Evolutionary conservation across 2,797 vertebrate genomes (phyloP).

Genomic region (Sebastiscus tertius): DNA sequence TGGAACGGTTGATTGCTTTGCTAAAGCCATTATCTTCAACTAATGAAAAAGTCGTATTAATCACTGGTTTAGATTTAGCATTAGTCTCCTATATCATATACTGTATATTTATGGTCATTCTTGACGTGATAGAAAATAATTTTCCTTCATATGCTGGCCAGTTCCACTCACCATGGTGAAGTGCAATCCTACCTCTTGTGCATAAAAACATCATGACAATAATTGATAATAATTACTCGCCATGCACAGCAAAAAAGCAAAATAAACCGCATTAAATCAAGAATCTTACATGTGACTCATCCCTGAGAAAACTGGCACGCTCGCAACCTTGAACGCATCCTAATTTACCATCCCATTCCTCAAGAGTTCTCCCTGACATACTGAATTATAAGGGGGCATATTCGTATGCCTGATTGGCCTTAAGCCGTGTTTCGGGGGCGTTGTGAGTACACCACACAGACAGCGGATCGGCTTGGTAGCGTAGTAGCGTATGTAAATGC

Average conservation of each 20-base stretch:
- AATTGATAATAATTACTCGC: slow-evolving; percentile 61
- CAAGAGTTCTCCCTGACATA: slow-evolving; percentile 84
- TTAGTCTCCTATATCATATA: neutral
- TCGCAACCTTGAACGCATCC: slow-evolving; percentile 79
- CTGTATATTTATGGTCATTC: neutral
- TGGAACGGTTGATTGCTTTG: neutral
- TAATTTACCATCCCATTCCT: slow-evolving; percentile 83
- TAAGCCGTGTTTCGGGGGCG: slow-evolving; percentile 80
- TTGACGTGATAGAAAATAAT: neutral
- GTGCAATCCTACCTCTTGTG: slow-evolving; percentile 16
- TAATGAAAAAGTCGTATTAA: neutral
- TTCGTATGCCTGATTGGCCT: slow-evolving; percentile 80
- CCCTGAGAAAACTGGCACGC: slow-evolving; percentile 77
- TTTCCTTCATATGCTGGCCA: neutral
- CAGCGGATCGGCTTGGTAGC: slow-evolving; percentile 75
- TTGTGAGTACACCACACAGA: slow-evolving; percentile 79
- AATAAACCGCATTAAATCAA: slow-evolving; percentile 71
- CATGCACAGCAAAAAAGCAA: slow-evolving; percentile 48
- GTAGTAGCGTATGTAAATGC: slow-evolving; percentile 81
- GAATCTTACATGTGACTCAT: slow-evolving; percentile 78
- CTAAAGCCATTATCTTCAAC: neutral
- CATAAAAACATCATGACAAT: slow-evolving; percentile 48
- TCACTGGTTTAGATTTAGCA: neutral
- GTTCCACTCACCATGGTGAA: neutral
- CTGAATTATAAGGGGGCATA: slow-evolving; percentile 82